A percentile compares a stretch with the other conserved stretches of the same genome.
phyloP scores from a whole-genome alignment of 2,888 invertebrate genomes.

The Eulithis prunata region DNA sequence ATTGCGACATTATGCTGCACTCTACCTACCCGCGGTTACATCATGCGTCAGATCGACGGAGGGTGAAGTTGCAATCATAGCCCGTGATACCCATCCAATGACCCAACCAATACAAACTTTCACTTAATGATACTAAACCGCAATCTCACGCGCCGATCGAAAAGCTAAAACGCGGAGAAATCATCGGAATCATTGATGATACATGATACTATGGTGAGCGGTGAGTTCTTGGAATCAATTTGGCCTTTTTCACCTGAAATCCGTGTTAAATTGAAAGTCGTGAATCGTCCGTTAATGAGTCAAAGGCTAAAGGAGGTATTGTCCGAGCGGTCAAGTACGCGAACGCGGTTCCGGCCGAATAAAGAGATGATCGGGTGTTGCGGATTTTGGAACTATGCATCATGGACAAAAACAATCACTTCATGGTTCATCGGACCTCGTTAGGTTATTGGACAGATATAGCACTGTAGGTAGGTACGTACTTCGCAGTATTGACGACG shows the following conservation, averaged over 20 bases:
- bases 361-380: slow-evolving; percentile 22
- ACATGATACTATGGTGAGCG: slow-evolving; percentile 3
- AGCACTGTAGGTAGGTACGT: background rate
- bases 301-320: slow-evolving; percentile 21
- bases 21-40: no score
- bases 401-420: slow-evolving; percentile 13
- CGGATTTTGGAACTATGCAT: slow-evolving; percentile 23
- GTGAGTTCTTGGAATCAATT: slow-evolving; percentile 16
- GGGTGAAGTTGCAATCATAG: slow-evolving; percentile 30
- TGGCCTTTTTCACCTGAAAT: slow-evolving; percentile 17
- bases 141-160: slow-evolving; percentile 31
- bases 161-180: slow-evolving; percentile 22
- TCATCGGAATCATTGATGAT: slow-evolving; percentile 12
- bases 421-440: slow-evolving; percentile 3
- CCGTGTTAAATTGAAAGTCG: slow-evolving; percentile 26
- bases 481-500: no score
- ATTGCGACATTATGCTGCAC: no score
- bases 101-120: slow-evolving; percentile 34
- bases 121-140: slow-evolving; percentile 38
- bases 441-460: slow-evolving; percentile 2
- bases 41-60: slow-evolving; percentile 22
- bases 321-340: slow-evolving; percentile 32
- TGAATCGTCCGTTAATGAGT: slow-evolving; percentile 20
- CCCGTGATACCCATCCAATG: slow-evolving; percentile 16
- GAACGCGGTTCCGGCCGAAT: slow-evolving; percentile 27